Evolutionary conservation across 2,113 vertebrate species (phyloP).

Genomic region (Nothocercus nigrocapillus): DNA sequence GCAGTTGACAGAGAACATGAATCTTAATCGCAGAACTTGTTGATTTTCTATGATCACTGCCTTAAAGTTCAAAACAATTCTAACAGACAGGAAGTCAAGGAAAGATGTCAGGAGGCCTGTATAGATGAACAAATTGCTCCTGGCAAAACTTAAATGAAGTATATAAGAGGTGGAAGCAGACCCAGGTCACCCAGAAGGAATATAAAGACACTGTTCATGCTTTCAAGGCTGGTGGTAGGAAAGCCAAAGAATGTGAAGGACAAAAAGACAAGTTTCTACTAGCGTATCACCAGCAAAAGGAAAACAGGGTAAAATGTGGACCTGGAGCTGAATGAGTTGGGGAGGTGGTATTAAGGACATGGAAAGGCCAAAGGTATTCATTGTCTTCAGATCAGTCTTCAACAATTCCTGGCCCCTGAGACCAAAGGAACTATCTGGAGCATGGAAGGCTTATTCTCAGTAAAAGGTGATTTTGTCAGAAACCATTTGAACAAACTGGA

Average conservation of each 20-base stretch:
- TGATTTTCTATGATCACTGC: not conserved
- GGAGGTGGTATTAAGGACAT: not conserved
- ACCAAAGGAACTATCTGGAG: not conserved
- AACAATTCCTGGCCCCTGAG: no score
- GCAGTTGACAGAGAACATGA: not conserved
- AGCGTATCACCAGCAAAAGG: not conserved
- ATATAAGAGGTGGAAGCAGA: not conserved
- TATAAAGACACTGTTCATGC: fast-evolving
- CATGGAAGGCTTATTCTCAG: not conserved
- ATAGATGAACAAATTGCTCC: not conserved
- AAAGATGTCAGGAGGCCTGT: not conserved
- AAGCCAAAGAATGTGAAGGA: not conserved
- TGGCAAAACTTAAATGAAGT: not conserved
- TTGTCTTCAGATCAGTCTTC: not conserved
- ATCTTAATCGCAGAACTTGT: not conserved
- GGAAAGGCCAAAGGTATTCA: fast-evolving
- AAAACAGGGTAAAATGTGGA: not conserved
- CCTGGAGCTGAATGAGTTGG: not conserved
- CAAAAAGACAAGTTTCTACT: not conserved
- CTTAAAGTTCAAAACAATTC: not conserved
- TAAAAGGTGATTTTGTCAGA: no score
- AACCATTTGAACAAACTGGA: no score
- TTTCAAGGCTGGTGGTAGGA: not conserved
- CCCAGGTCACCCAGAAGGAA: not conserved
- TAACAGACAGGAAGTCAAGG: not conserved